Percentiles rank a stretch among this genome's conserved stretches.
Evolutionary conservation across 1,140 invertebrate genomes (phyloP).

Genomic region (Drosophila murphyi): DNA sequence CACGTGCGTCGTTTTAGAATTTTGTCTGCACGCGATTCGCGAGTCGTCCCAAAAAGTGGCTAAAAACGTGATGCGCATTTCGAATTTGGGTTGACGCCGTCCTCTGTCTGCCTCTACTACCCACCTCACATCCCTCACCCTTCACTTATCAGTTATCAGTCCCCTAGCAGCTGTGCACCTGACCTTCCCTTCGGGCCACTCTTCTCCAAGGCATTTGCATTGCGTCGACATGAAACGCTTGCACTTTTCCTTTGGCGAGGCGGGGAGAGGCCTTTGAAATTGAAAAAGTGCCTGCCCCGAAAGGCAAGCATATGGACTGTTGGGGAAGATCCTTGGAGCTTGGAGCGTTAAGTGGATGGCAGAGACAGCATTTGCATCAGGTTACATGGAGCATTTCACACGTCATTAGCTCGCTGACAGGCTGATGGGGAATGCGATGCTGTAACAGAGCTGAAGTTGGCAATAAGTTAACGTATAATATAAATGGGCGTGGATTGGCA

Average conservation of each 20-base stretch:
- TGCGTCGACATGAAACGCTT: conserved; percentile 59
- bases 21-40: conserved; percentile 59
- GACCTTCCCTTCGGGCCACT: conserved; percentile 5
- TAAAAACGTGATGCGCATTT: conserved; percentile 72
- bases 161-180: conserved; percentile 7
- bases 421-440: neutral
- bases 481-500: neutral
- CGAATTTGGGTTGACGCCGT: conserved; percentile 45
- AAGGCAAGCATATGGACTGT: conserved; percentile 4
- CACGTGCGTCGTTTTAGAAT: conserved; percentile 64
- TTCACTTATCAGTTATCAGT: too few relatives aligned
- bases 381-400: conserved; percentile 64
- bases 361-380: conserved; percentile 49
- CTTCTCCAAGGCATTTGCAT: neutral
- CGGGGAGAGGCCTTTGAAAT: conserved; percentile 51
- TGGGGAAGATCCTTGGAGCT: conserved; percentile 7
- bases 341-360: conserved; percentile 56
- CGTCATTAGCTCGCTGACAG: conserved; percentile 59
- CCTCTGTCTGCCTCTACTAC: neutral
- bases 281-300: conserved; percentile 53
- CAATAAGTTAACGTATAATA: neutral
- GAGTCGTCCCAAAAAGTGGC: conserved; percentile 63
- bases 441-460: neutral
- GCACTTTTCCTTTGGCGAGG: conserved; percentile 65
- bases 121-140: neutral